phyloP scores from a whole-genome alignment of 2,113 vertebrate species.

The Triplophysa siluroides region DNA sequence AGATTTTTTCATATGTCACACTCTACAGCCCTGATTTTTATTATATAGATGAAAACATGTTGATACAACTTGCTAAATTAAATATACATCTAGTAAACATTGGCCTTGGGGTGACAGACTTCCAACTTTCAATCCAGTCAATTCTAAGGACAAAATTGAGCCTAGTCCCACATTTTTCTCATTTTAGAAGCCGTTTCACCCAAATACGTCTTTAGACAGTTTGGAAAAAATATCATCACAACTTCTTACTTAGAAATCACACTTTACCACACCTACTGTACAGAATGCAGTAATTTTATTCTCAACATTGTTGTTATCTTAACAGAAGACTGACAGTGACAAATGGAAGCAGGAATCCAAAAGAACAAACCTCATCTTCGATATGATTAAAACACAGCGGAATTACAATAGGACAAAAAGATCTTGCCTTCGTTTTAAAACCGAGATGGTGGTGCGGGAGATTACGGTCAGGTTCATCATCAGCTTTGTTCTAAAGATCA shows the following conservation, averaged over 20 bases:
- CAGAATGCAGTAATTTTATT: neutral
- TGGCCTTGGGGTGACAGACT: too few relatives aligned
- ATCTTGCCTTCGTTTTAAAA: conserved; percentile 5
- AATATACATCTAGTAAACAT: too few relatives aligned
- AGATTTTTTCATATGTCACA: too few relatives aligned
- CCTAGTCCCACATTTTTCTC: too few relatives aligned
- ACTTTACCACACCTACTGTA: neutral
- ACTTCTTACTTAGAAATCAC: neutral
- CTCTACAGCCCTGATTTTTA: too few relatives aligned
- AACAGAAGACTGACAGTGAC: conserved; percentile 14
- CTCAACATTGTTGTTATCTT: neutral
- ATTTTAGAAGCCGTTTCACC: too few relatives aligned
- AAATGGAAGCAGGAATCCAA: conserved; percentile 15
- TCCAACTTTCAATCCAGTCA: too few relatives aligned
- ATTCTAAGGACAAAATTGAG: too few relatives aligned
- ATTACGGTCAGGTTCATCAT: conserved; percentile 7
- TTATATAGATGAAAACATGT: too few relatives aligned
- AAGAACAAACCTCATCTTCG: neutral
- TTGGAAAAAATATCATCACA: too few relatives aligned
- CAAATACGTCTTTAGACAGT: too few relatives aligned
- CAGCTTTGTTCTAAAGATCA: conserved; percentile 5
- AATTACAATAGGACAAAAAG: neutral
- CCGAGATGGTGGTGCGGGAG: neutral
- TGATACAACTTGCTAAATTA: too few relatives aligned
- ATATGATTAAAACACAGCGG: conserved; percentile 5